Percentiles rank a stretch among this genome's conserved stretches.
Evolutionary conservation across 2,113 vertebrate species (phyloP).

Genomic region (Trichomycterus rosablanca): DNA sequence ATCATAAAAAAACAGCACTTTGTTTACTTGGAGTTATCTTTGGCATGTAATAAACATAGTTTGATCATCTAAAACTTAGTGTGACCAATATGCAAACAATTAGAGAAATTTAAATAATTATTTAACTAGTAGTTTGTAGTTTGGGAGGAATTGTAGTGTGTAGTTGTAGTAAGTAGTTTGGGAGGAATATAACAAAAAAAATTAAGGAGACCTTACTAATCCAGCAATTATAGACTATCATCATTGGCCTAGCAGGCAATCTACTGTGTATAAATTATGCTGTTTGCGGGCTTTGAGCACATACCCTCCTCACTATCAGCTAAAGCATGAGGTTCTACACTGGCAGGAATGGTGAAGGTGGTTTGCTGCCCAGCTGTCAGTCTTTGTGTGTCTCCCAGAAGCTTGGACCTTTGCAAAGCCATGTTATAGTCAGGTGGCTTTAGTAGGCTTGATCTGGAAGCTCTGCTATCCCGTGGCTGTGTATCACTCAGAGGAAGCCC

Average conservation of each 20-base stretch:
- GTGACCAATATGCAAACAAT: too few species aligned
- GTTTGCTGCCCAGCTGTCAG: slow-evolving; percentile 54
- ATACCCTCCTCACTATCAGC: slow-evolving; percentile 89
- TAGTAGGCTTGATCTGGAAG: slow-evolving; percentile 76
- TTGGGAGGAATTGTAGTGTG: too few species aligned
- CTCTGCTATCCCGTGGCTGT: slow-evolving; percentile 62
- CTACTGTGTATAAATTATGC: slow-evolving; percentile 3
- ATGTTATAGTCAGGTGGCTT: slow-evolving; percentile 94
- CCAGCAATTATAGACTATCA: too few species aligned
- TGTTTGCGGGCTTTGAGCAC: slow-evolving; percentile 55
- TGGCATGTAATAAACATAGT: too few species aligned
- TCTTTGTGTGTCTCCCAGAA: slow-evolving; percentile 74
- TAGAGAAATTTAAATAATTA: too few species aligned
- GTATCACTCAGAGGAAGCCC: slow-evolving; percentile 88
- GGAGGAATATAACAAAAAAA: too few species aligned
- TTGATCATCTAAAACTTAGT: too few species aligned
- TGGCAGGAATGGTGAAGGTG: slow-evolving; percentile 51
- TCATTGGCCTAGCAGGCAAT: neutral
- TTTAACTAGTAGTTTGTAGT: too few species aligned
- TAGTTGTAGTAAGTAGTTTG: too few species aligned
- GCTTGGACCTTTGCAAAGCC: slow-evolving; percentile 94
- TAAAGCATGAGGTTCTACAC: slow-evolving; percentile 54
- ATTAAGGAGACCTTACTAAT: too few species aligned
- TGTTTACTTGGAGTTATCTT: too few species aligned
- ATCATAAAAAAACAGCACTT: too few species aligned